Percentiles rank a stretch among this genome's conserved stretches.
These are phyloP conservation scores for Scolanthus callimorphus DNA, from an alignment of 92 coral and sea anemone species.

Conservation along the genomic window DNA sequence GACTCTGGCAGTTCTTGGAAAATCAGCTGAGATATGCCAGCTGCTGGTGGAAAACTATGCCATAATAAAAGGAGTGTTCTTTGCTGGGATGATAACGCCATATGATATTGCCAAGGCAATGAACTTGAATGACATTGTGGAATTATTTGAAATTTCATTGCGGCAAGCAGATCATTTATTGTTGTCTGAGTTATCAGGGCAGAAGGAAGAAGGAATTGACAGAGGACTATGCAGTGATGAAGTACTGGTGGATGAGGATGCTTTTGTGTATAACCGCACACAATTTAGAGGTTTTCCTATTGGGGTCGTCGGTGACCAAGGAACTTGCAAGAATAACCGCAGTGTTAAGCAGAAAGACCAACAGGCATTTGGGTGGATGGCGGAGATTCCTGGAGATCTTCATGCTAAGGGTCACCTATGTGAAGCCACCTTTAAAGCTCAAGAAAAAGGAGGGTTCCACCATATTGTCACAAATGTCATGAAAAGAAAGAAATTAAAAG, in stretches of 20 bases:
- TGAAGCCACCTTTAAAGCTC: conserved; percentile 40
- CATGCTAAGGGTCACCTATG: conserved; percentile 50
- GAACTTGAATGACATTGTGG: conserved; percentile 11
- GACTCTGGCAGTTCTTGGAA: conserved; percentile 28
- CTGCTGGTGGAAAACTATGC: conserved; percentile 35
- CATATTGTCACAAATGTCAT: conserved; percentile 23
- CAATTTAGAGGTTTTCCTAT: conserved; percentile 12
- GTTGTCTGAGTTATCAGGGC: neutral
- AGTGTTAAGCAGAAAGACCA: conserved; percentile 16
- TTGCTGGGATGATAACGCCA: conserved; percentile 25
- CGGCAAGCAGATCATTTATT: neutral
- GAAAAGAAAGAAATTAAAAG: conserved; percentile 25
- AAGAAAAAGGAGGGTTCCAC: conserved; percentile 19
- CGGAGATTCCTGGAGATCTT: conserved; percentile 44
- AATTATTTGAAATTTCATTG: conserved; percentile 9
- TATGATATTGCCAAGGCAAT: conserved; percentile 20
- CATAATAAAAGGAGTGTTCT: conserved; percentile 3
- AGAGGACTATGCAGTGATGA: neutral
- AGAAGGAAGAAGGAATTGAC: neutral
- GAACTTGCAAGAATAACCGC: conserved; percentile 30
- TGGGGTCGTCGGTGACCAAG: conserved; percentile 23
- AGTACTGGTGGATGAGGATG: neutral
- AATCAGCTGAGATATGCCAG: conserved; percentile 15
- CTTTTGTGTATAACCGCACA: conserved; percentile 9
- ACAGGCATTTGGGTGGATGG: conserved; percentile 31